Evolutionary conservation across 2,113 vertebrate species (phyloP).

Genomic region (Chionomys nivalis): DNA sequence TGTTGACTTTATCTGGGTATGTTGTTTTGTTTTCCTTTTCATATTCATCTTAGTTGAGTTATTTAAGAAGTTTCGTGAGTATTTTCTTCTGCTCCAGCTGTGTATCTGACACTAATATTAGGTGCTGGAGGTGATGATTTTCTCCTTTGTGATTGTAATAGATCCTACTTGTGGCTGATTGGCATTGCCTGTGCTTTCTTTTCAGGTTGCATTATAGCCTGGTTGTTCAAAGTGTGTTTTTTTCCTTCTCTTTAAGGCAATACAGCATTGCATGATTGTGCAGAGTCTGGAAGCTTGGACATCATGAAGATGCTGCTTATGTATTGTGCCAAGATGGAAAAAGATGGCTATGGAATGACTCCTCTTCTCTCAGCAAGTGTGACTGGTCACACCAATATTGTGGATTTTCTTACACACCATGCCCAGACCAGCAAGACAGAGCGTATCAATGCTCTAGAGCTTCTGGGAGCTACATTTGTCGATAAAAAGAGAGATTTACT

Average conservation of each 20-base stretch:
- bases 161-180: neutral
- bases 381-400: constrained; percentile 98
- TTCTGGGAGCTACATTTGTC: constrained; percentile 97
- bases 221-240: constrained; percentile 41
- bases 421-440: constrained; percentile 93
- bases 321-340: constrained; percentile 98
- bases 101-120: constrained; percentile 4
- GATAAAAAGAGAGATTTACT: constrained; percentile 98
- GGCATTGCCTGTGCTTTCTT: neutral
- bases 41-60: constrained; percentile 21
- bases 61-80: constrained; percentile 19
- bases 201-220: neutral
- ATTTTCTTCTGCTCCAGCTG: neutral
- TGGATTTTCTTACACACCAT: constrained; percentile 96
- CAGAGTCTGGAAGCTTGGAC: constrained; percentile 98
- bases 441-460: constrained; percentile 95
- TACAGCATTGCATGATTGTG: constrained; percentile 97
- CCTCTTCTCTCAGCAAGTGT: constrained; percentile 97
- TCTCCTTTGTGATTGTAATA: neutral
- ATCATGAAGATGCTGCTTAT: constrained; percentile 99
- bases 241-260: constrained; percentile 89
- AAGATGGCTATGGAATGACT: constrained; percentile 98
- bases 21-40: constrained; percentile 47
- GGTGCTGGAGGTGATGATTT: neutral
- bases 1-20: neutral